Conservation (phyloP, 2,797 vertebrate species). For the Rallus crepitans region DNA sequence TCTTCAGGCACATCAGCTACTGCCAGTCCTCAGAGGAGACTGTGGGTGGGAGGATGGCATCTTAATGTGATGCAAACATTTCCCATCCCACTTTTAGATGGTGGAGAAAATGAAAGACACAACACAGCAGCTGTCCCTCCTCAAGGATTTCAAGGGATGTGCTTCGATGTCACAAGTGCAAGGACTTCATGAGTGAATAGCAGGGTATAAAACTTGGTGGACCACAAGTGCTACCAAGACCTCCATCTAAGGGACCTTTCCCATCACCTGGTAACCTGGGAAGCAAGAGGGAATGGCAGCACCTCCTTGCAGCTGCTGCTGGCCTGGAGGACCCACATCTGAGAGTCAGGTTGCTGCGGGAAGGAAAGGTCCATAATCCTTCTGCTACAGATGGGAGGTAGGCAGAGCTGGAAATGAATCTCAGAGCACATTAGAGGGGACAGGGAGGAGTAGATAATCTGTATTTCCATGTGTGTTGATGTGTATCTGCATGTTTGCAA, state of each 20-base stretch:
- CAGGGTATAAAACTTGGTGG: not conserved
- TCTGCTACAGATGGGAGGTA: not conserved
- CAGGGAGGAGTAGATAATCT: not conserved
- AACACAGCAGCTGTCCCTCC: not conserved
- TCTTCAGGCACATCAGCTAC: not conserved
- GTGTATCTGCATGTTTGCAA: not conserved
- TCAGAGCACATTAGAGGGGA: not conserved
- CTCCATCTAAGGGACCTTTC: not conserved
- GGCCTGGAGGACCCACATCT: rapidly evolving
- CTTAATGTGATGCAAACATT: rapidly evolving
- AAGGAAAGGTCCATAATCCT: not conserved
- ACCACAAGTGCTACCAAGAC: rapidly evolving
- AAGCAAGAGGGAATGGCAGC: rapidly evolving
- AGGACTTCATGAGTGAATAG: rapidly evolving
- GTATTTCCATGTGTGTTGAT: not conserved
- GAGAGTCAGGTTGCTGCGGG: rapidly evolving
- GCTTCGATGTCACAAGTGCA: not conserved
- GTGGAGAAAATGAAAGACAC: not conserved
- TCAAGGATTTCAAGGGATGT: not conserved
- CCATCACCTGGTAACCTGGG: not conserved
- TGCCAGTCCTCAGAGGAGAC: not conserved
- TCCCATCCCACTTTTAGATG: not conserved
- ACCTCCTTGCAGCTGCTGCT: not conserved
- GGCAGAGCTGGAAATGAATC: not conserved
- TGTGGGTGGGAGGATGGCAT: not conserved